phyloP scores from a whole-genome alignment of 2,888 invertebrate species.

The Macroteleia sp. region DNA sequence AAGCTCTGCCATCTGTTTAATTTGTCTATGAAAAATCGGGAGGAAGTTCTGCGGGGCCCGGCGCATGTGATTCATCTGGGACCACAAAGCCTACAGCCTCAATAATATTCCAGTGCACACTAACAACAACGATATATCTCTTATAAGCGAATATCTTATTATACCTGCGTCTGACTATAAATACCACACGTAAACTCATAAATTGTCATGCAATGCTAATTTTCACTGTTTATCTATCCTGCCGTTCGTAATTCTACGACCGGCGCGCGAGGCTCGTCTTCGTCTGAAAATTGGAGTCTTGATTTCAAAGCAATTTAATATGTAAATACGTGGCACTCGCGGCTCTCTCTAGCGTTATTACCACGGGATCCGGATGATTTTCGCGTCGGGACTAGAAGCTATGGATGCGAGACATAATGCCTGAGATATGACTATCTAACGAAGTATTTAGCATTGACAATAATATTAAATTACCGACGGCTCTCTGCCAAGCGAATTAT shows the following conservation, averaged over 20 bases:
- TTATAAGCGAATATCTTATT: slow-evolving; percentile 51
- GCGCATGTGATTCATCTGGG: slow-evolving; percentile 39
- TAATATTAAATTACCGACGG: slow-evolving; percentile 69
- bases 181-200: slow-evolving; percentile 51
- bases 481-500: slow-evolving; percentile 46
- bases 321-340: slow-evolving; percentile 66
- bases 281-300: slow-evolving; percentile 63
- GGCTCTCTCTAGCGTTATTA: slow-evolving; percentile 52
- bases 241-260: slow-evolving; percentile 44
- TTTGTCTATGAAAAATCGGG: slow-evolving; percentile 49
- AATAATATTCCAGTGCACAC: slow-evolving; percentile 43
- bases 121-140: slow-evolving; percentile 48
- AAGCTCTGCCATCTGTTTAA: slow-evolving; percentile 40
- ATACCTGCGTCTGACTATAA: slow-evolving; percentile 38
- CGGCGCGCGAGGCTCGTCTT: slow-evolving; percentile 29
- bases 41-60: slow-evolving; percentile 17
- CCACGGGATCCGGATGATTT: slow-evolving; percentile 57
- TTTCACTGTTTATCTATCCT: slow-evolving; percentile 58
- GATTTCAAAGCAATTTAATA: slow-evolving; percentile 70
- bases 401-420: slow-evolving; percentile 53
- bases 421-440: slow-evolving; percentile 70
- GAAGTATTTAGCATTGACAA: slow-evolving; percentile 72
- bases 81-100: slow-evolving; percentile 42
- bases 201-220: slow-evolving; percentile 56
- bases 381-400: slow-evolving; percentile 46